Evolutionary conservation across 2,888 invertebrate genomes (phyloP), one percentile per base, ranked within the genome.

Genomic region (Colostygia pectinataria): DNA sequence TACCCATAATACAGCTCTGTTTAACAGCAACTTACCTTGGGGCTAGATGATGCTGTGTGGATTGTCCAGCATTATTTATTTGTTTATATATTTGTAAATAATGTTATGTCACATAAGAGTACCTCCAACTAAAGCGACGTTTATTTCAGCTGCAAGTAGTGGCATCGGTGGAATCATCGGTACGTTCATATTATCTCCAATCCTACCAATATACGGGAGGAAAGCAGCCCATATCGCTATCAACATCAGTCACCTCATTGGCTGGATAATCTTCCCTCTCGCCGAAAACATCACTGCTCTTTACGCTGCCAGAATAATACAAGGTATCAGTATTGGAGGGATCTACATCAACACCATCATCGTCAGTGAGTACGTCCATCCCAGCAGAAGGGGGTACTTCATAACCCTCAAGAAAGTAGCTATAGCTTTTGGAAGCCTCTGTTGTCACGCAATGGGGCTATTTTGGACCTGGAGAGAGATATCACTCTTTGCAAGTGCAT

Each of bases 401-500:
- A 52, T 66, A 6, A 66, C 66, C 0, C 20, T 68, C 0, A 72
- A 68, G 29, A 80, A 77, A 43, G 37, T 57, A 0, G 36, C 41
- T 0, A 24, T 63, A 4, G 62, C 60, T 0, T 0, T 61, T 0
- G 80, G 80, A 0, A 58, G 61, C 1, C 43, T 80, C 1, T 14
- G 60, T 6, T 73, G 78, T 29, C 79, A 79, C 45, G 47, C 63
- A 1, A 51, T 72, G 48, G 56, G 65, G 0, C 41, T 71, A 1
- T 49, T 57, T 27, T 67, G 64, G 54, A 45, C 56, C 6, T 80
- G 77, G 78, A 70, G 72, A 48, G 63, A 73, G 47, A 66, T 77
- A 13, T 60, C 68, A 2, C 36, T 45, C 0, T 46, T 70, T 18
- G 53, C 66, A 2, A 53, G 63, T 4, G 10, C 62, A 0, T 42